phyloP scores from a whole-genome alignment of 2,888 invertebrate species.

The Macrosiphum euphorbiae region DNA sequence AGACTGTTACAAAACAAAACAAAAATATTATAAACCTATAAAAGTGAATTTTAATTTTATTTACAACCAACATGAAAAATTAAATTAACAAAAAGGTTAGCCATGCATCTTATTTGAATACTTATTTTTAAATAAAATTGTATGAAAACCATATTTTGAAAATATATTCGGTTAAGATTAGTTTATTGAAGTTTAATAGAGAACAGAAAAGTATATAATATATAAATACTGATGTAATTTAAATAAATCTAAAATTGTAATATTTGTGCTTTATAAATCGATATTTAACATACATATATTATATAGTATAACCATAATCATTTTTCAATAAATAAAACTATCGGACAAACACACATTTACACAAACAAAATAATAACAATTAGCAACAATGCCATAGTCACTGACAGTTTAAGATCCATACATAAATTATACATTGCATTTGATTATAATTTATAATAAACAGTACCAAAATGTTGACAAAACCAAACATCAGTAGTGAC shows the following conservation, averaged over 20 bases:
- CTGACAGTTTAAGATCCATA: not conserved
- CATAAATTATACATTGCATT: not conserved
- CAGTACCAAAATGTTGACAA: not conserved
- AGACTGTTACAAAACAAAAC: slow-evolving; percentile 57
- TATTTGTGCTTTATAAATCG: not conserved
- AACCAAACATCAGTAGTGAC: not conserved
- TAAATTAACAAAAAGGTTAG: slow-evolving; percentile 26
- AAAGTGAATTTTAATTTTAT: slow-evolving; percentile 46
- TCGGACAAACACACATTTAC: not conserved
- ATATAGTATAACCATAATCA: not conserved
- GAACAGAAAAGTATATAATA: slow-evolving; percentile 15
- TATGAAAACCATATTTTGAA: not conserved
- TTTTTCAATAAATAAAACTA: not conserved
- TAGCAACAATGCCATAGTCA: not conserved
- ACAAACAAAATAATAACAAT: slow-evolving; percentile 3
- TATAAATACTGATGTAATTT: slow-evolving; percentile 45
- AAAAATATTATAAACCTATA: slow-evolving; percentile 52
- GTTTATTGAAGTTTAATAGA: slow-evolving; percentile 25
- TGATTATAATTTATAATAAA: not conserved
- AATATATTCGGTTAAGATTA: not conserved
- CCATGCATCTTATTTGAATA: slow-evolving; percentile 15
- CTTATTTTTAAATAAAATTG: slow-evolving; percentile 26
- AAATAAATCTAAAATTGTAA: not conserved
- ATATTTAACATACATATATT: not conserved
- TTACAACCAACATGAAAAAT: slow-evolving; percentile 44